Percentiles rank a stretch among this genome's conserved stretches.
These are phyloP conservation scores for Paragorgia papillata DNA, from an alignment of 92 coral and sea anemone genomes.

Conservation along the genomic window DNA sequence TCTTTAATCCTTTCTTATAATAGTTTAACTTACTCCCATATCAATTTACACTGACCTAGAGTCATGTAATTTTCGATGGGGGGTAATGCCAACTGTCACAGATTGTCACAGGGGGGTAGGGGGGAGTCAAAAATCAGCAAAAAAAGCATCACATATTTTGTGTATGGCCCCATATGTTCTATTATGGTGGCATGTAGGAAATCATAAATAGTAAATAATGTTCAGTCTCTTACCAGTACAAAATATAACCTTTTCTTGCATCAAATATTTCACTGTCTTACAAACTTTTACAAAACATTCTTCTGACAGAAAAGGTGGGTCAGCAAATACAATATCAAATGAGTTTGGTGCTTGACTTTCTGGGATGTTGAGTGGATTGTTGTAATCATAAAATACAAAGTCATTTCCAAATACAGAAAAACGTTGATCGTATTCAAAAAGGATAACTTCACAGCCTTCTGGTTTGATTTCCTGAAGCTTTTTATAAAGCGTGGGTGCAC, in stretches of 20 bases:
- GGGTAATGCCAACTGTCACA: too few species aligned
- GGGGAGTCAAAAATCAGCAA: too few species aligned
- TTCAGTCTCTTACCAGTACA: conserved; percentile 76
- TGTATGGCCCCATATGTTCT: too few species aligned
- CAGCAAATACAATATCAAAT: conserved; percentile 75
- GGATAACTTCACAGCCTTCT: conserved; percentile 51
- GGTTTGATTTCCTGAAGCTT: conserved; percentile 57
- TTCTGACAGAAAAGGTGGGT: conserved; percentile 75
- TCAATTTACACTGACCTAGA: too few species aligned
- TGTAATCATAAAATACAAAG: conserved; percentile 66
- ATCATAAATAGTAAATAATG: too few species aligned
- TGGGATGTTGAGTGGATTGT: conserved; percentile 62
- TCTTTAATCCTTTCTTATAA: too few species aligned
- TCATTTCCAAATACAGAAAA: conserved; percentile 67
- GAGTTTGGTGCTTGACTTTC: conserved; percentile 42
- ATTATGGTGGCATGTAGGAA: too few species aligned
- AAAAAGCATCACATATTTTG: too few species aligned
- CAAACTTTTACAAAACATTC: conserved; percentile 65
- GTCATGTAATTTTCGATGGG: too few species aligned
- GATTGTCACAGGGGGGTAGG: too few species aligned
- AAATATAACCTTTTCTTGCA: conserved; percentile 65
- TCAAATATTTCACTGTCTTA: conserved; percentile 65
- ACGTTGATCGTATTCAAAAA: conserved; percentile 75
- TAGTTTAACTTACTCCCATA: too few species aligned
- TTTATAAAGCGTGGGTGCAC: conserved; percentile 74